Conservation (phyloP, 1,140 invertebrate species). For the Oryzaephilus surinamensis region DNA sequence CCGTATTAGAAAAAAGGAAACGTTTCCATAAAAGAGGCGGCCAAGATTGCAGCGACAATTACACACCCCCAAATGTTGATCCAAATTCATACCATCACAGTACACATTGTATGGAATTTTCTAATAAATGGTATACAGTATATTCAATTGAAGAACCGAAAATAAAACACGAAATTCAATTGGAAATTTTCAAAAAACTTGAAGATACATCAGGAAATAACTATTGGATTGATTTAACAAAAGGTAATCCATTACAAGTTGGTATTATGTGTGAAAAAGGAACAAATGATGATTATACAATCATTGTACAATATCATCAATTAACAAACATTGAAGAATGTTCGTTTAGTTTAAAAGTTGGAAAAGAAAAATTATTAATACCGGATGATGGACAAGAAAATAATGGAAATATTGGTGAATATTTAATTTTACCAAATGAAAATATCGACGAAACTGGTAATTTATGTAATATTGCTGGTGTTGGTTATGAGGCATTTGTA, state of each 20-base stretch:
- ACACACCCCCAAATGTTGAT: conserved; percentile 33
- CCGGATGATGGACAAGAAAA: conserved; percentile 16
- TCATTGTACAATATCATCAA: no score
- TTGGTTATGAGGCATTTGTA: conserved; percentile 39
- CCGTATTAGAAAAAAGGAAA: no score
- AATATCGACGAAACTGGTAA: conserved; percentile 35
- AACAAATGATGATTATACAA: no score
- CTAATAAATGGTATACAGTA: conserved; percentile 41
- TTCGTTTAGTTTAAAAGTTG: conserved; percentile 6
- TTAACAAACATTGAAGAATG: no score
- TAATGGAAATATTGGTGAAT: conserved; percentile 9
- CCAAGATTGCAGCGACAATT: conserved; percentile 37
- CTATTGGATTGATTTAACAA: conserved; percentile 36
- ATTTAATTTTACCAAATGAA: conserved; percentile 32
- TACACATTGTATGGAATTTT: conserved; percentile 42
- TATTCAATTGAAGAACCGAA: conserved; percentile 35
- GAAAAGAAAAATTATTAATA: conserved; percentile 12
- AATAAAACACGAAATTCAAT: conserved; percentile 33
- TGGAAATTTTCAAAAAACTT: conserved; percentile 38
- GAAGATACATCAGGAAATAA: conserved; percentile 22
- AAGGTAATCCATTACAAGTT: conserved; percentile 18
- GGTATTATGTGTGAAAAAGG: no score
- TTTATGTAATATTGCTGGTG: conserved; percentile 39
- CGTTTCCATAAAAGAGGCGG: no score
- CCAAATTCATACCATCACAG: conserved; percentile 38